Evolutionary conservation across 2,888 invertebrate species (phyloP).

Genomic region (Eustalomyia histrio): DNA sequence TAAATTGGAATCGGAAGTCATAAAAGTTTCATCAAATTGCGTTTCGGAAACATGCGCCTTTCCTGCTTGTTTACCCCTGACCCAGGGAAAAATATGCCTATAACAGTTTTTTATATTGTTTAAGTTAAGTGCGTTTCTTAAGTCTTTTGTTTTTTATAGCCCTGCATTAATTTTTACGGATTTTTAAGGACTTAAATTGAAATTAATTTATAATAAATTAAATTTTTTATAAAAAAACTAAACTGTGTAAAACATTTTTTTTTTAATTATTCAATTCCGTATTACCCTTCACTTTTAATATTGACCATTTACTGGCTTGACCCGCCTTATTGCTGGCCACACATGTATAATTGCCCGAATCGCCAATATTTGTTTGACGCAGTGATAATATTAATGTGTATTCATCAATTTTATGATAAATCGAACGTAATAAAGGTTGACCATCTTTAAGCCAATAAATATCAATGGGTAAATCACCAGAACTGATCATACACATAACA

Average conservation of each 20-base stretch:
- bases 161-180: not conserved
- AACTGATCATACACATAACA: constrained; percentile 84
- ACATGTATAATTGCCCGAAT: constrained; percentile 82
- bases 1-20: no score
- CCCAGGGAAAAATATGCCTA: no score
- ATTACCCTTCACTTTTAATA: constrained; percentile 82
- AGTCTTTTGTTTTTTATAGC: not conserved
- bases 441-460: constrained; percentile 84
- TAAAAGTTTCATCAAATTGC: no score
- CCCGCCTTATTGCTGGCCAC: constrained; percentile 82
- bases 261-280: not conserved
- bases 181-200: constrained; percentile 2
- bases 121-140: not conserved
- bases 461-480: constrained; percentile 89
- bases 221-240: constrained; percentile 26
- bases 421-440: constrained; percentile 75
- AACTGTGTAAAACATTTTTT: not conserved
- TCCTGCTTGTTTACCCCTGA: no score
- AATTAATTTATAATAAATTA: not conserved
- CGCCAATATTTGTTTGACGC: constrained; percentile 78
- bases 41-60: no score
- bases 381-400: constrained; percentile 80
- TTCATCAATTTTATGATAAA: constrained; percentile 80
- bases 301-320: constrained; percentile 81
- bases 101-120: no score